phyloP scores from a whole-genome alignment of 2,797 vertebrate species.

The Myotis planiceps region DNA sequence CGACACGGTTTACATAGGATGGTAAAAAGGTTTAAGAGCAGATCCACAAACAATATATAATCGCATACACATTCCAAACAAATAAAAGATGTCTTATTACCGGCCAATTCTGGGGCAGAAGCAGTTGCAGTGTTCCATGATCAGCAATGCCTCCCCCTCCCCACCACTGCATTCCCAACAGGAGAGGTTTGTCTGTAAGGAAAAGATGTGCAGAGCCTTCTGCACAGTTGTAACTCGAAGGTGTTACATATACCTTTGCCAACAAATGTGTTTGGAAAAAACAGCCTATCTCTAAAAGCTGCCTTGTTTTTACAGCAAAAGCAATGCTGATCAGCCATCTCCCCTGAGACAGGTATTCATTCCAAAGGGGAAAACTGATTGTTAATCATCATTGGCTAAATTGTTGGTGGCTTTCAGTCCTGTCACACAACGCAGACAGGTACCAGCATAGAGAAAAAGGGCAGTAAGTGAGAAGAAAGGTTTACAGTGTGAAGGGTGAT shows the following conservation, averaged over 20 bases:
- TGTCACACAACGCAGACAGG: background rate
- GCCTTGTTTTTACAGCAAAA: constrained; percentile 50
- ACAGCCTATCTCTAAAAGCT: constrained; percentile 58
- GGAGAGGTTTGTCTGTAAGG: constrained; percentile 43
- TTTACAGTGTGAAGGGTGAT: background rate
- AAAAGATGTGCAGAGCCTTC: constrained; percentile 65
- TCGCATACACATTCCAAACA: background rate
- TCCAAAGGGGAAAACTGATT: background rate
- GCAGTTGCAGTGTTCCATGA: background rate
- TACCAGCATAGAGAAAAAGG: background rate
- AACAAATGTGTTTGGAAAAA: constrained; percentile 66
- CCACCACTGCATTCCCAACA: background rate
- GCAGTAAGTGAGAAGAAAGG: background rate
- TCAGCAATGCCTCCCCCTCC: background rate
- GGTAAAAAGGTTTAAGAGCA: background rate
- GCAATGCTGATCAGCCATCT: background rate
- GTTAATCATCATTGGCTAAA: background rate
- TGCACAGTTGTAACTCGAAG: constrained; percentile 69
- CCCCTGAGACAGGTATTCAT: background rate
- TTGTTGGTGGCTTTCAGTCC: background rate
- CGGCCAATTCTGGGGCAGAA: background rate
- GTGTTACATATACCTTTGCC: constrained; percentile 25
- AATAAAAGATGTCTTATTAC: constrained; percentile 47
- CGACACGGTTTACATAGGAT: background rate
- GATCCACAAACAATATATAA: background rate